Base-by-base conservation (phyloP, 2,113 vertebrate species). In the Amphiprion ocellaris region DNA sequence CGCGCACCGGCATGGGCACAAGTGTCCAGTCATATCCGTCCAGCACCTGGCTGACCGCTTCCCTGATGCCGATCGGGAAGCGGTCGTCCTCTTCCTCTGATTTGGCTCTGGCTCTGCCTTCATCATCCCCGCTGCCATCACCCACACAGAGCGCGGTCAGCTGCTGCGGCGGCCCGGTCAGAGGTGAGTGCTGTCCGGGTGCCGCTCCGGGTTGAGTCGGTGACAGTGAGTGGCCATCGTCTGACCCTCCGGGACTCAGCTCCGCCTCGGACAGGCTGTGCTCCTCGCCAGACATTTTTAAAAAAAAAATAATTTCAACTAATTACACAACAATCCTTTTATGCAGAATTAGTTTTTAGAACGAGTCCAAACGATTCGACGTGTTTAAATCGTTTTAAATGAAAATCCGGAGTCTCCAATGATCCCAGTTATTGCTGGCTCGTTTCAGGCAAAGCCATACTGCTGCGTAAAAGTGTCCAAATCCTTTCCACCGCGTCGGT, bases 1-100 rank as follows among this genome's bases (percentile, higher is more conserved):
- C 97, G 67, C 98, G 96, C 88, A 99, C 97, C 0, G 98, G 98
- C 98, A 99, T 99, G 59, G 98, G 98, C 90, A 99, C 97, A 73
- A 99, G 96, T 70, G 97, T 99, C 98, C 98, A 99, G 95, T 99
- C 98, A 73, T 99, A 99, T 70, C 98, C 98, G 0, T 97, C 98
- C 90, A 99, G 93, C 90, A 99, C 98, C 93, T 99, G 98, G 87
- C 97, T 99, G 81, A 99, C 98, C 0, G 98, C 98, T 90, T 99
- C 98, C 0, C 98, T 95, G 92, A 99, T 99, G 79, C 98, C 98
- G 77, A 98, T 97, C 0, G 98, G 97, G 82, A 99, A 99, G 58
- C 97, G 97, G 78, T 98, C 97, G 0, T 98, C 97, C 0, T 94
- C 94, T 0, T 94, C 94, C 21, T 95, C 95, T 1, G 91, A 90